Percentiles rank a stretch among this genome's conserved stretches.
These are phyloP conservation scores for Apodemus sylvaticus DNA, from an alignment of 2,113 vertebrate species.

Conservation along the genomic window DNA sequence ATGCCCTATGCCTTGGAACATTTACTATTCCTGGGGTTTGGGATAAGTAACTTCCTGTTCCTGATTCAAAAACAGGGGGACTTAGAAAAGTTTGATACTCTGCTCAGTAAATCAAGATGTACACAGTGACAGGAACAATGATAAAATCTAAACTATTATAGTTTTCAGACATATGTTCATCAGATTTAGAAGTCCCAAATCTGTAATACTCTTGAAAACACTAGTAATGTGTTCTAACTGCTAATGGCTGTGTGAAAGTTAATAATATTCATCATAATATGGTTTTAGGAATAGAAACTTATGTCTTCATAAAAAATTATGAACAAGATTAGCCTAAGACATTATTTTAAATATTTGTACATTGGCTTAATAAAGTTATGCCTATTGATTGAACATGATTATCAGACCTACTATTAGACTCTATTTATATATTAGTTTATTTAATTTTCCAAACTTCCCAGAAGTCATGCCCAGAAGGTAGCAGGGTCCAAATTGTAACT, in stretches of 20 bases:
- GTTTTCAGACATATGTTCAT: neutral
- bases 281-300: neutral
- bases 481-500: neutral
- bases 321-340: neutral
- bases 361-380: neutral
- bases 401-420: neutral
- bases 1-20: neutral
- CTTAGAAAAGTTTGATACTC: neutral
- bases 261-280: neutral
- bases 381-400: neutral
- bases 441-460: neutral
- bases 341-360: neutral
- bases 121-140: neutral
- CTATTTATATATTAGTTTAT: neutral
- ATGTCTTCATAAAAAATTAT: neutral
- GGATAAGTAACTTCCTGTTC: neutral
- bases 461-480: neutral
- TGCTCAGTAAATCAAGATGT: neutral
- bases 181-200: neutral
- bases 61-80: constrained; percentile 25
- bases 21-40: neutral
- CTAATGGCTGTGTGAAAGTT: neutral
- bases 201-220: neutral
- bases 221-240: neutral
- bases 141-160: constrained; percentile 28